Percentiles rank a stretch among this genome's conserved stretches.
These are phyloP conservation scores for Potamilus streckersoni DNA, from an alignment of 1,140 invertebrate genomes.

Conservation along the genomic window DNA sequence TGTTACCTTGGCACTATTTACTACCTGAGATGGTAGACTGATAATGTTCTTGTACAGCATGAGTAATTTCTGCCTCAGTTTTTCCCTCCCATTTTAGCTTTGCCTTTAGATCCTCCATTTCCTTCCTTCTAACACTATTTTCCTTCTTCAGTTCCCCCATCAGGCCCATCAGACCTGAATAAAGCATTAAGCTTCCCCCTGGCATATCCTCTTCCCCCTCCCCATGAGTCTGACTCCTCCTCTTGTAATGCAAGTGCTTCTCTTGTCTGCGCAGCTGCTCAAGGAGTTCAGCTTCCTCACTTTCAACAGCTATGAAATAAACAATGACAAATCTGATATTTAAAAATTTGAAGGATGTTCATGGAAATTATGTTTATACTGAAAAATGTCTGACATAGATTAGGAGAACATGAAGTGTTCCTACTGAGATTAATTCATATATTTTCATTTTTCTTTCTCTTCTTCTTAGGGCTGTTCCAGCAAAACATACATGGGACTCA, in stretches of 20 bases:
- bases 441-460: no score
- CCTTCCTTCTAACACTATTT: slow-evolving; percentile 24
- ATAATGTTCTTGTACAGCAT: slow-evolving; percentile 38
- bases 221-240: no score
- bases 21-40: slow-evolving; percentile 41
- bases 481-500: no score
- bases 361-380: no score
- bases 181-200: slow-evolving; percentile 18
- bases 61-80: slow-evolving; percentile 38
- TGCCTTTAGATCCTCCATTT: slow-evolving; percentile 26
- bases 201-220: slow-evolving; percentile 28
- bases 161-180: slow-evolving; percentile 32
- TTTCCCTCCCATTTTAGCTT: slow-evolving; percentile 40
- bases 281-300: slow-evolving; percentile 45
- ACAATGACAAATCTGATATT: no score
- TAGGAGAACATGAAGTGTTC: no score
- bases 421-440: no score
- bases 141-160: slow-evolving; percentile 45
- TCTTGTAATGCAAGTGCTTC: slow-evolving; percentile 33
- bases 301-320: slow-evolving; percentile 36
- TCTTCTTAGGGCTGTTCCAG: no score
- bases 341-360: no score
- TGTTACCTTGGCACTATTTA: not conserved
- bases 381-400: no score
- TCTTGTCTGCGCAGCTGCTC: slow-evolving; percentile 42